Base-by-base conservation (phyloP, 1,140 invertebrate species). In the Copidosoma floridanum region DNA sequence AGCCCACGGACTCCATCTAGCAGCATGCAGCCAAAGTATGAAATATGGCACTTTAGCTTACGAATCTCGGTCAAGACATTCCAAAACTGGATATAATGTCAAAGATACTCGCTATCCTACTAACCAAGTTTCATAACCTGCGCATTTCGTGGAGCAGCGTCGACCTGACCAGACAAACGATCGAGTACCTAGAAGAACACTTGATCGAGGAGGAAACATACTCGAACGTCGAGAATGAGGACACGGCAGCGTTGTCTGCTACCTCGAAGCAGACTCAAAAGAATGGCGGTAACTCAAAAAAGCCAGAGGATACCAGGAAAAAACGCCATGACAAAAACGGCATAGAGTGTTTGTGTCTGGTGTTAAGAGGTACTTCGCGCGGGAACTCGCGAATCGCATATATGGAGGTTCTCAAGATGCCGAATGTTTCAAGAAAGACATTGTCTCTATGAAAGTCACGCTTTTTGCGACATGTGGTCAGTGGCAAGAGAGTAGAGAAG, bases 291-390 rank as follows among this genome's bases (percentile, higher is more conserved):
- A 32, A 32, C 12, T 32, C 29, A 32, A 32, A 32, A 6, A 32
- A 32, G 29, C 6, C 6, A 7, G 29, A 12, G 6, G 12, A 32
- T 18, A 47, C 16, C 16, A 24, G 5, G 4, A 29, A 57, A 44
- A 57, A n/a, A n/a, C n/a, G n/a, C n/a, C n/a, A n/a, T n/a, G n/a
- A n/a, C 38, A 51, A 38, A 52, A 44, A 40, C 12, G 26, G 40
- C 23, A 24, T 54, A 14, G 24, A 55, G 40, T n/a, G n/a, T n/a
- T n/a, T n/a, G n/a, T n/a, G n/a, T n/a, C n/a, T n/a, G n/a, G n/a
- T n/a, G n/a, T n/a, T n/a, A n/a, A n/a, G n/a, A n/a, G n/a, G n/a
- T n/a, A n/a, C n/a, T n/a, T n/a, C n/a, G n/a, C n/a, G n/a, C n/a
- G n/a, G n/a, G n/a, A n/a, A n/a, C n/a, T n/a, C n/a, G n/a, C n/a